Conservation (phyloP, 2,113 vertebrate species). For the Leucoraja erinaceus region DNA sequence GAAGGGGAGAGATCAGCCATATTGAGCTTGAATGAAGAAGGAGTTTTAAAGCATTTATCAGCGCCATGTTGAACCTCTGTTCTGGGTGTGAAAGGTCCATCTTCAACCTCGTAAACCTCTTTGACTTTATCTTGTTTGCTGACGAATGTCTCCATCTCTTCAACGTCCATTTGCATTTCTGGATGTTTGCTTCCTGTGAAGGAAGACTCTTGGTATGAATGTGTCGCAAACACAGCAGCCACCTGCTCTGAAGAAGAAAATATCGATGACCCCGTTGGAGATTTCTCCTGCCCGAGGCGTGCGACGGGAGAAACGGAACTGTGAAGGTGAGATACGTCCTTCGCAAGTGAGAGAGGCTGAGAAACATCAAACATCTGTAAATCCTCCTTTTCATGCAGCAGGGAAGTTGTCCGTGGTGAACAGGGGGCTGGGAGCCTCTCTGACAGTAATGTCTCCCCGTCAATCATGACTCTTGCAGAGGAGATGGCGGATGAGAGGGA, state of each 20-base stretch:
- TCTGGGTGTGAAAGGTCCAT: slow-evolving; percentile 54
- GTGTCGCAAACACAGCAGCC: slow-evolving; percentile 40
- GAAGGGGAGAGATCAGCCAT: slow-evolving; percentile 93
- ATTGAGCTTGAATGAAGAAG: slow-evolving; percentile 87
- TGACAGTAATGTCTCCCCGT: slow-evolving; percentile 16
- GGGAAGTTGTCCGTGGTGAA: slow-evolving; percentile 74
- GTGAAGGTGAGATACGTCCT: not conserved
- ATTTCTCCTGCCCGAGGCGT: not conserved
- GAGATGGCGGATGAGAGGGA: slow-evolving; percentile 51
- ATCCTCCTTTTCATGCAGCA: slow-evolving; percentile 45
- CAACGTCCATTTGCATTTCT: slow-evolving; percentile 49
- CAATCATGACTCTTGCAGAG: slow-evolving; percentile 39
- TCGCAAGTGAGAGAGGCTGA: not conserved
- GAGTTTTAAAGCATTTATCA: slow-evolving; percentile 83
- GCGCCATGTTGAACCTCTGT: slow-evolving; percentile 76
- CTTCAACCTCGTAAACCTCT: slow-evolving; percentile 48
- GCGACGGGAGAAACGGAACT: not conserved
- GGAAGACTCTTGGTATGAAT: slow-evolving; percentile 50
- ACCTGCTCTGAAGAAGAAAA: not conserved
- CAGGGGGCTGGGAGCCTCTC: slow-evolving; percentile 55
- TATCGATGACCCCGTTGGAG: not conserved
- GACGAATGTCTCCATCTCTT: slow-evolving; percentile 43
- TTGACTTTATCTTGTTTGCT: slow-evolving; percentile 47
- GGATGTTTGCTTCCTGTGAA: slow-evolving; percentile 55
- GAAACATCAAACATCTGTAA: slow-evolving; percentile 24